Evolutionary conservation across 2,797 vertebrate genomes (phyloP).

Genomic region (Gymnothorax javanicus): DNA sequence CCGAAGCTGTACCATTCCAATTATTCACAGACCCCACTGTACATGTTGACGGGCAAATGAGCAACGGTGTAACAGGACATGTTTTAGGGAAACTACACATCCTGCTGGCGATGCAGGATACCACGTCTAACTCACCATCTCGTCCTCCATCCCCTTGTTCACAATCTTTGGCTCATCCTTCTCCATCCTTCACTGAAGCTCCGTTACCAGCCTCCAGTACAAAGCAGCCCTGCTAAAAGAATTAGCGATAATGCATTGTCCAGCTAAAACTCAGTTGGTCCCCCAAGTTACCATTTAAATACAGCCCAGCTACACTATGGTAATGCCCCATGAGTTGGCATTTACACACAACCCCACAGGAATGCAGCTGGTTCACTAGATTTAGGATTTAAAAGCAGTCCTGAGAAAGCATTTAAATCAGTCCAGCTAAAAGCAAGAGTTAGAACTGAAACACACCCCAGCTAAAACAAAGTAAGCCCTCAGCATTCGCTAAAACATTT

Average conservation of each 20-base stretch:
- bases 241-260: background rate
- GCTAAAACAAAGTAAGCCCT: background rate
- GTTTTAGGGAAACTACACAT: background rate
- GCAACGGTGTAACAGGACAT: background rate
- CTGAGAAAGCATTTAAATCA: no score
- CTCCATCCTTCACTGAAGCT: slow-evolving; percentile 82
- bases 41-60: background rate
- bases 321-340: no score
- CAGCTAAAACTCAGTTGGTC: background rate
- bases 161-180: slow-evolving; percentile 87
- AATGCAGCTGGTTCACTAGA: no score
- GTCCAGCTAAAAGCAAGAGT: no score
- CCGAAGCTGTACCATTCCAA: no score
- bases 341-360: no score
- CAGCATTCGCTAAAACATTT: background rate
- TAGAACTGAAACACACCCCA: no score
- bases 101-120: background rate
- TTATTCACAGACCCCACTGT: no score
- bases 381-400: no score
- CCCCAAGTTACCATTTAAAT: background rate
- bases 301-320: no score
- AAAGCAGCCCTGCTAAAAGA: background rate
- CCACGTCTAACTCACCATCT: slow-evolving; percentile 80
- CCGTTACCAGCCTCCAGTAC: slow-evolving; percentile 24
- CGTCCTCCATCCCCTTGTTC: slow-evolving; percentile 92